Evolutionary conservation across 2,888 invertebrate genomes (phyloP).

Genomic region (Microchrysa polita): DNA sequence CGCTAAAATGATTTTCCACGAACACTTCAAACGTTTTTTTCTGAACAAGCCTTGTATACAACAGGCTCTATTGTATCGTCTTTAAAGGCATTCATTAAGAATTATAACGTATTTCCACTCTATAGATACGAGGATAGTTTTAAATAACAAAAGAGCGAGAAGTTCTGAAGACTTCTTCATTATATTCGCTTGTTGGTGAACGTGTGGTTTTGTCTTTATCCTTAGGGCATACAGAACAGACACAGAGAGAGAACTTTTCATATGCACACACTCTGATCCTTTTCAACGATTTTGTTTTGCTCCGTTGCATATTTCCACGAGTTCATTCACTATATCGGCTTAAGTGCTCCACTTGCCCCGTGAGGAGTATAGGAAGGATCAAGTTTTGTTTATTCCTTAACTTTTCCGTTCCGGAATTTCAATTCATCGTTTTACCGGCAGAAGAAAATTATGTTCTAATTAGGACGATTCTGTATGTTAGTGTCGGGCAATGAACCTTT

Average conservation of each 20-base stretch:
- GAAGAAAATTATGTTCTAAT: no score
- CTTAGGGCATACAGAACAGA: not conserved
- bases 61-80: no score
- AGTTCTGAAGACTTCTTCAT: not conserved
- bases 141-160: not conserved
- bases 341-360: no score
- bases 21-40: constrained; percentile 6
- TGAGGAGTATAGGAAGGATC: no score
- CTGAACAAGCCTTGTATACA: not conserved
- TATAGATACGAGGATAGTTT: not conserved
- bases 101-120: not conserved
- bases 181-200: not conserved
- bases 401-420: no score
- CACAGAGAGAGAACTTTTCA: no score
- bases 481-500: no score
- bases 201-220: not conserved
- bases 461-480: no score
- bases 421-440: no score
- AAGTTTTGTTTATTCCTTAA: no score
- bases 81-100: constrained; percentile 25
- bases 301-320: no score
- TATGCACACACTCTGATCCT: constrained; percentile 1
- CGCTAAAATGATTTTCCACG: constrained; percentile 1
- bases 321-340: no score
- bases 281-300: not conserved